A percentile compares a stretch with the other conserved stretches of the same genome.
Evolutionary conservation across 2,797 vertebrate genomes (phyloP).

Genomic region (Cyprinodon diabolis): DNA sequence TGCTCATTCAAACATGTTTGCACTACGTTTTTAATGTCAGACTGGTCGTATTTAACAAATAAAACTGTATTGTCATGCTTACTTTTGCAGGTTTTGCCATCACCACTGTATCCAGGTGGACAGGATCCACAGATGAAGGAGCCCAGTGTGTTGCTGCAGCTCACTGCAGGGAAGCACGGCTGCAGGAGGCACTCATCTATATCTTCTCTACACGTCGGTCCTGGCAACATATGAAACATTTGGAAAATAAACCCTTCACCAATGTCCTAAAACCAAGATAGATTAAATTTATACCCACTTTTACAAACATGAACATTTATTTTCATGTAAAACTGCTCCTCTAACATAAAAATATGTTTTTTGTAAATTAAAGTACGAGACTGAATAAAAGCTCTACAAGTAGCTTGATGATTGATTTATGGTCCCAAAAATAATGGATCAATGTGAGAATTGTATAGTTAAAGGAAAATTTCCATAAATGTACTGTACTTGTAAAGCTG

Average conservation of each 20-base stretch:
- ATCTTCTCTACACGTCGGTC: slow-evolving; percentile 85
- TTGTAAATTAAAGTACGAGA: not conserved
- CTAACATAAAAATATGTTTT: not conserved
- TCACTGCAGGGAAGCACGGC: slow-evolving; percentile 83
- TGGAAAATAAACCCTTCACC: not conserved
- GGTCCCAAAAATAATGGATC: not conserved
- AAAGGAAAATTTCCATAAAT: not conserved
- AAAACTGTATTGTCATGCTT: slow-evolving; percentile 14
- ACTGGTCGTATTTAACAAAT: not conserved
- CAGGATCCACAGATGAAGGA: slow-evolving; percentile 87
- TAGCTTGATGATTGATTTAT: not conserved
- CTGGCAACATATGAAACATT: slow-evolving; percentile 38
- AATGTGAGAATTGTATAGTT: not conserved
- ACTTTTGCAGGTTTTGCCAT: slow-evolving; percentile 85
- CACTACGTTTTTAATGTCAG: too few species aligned
- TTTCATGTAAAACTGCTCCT: too few species aligned
- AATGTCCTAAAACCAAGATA: not conserved
- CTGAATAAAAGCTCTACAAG: not conserved
- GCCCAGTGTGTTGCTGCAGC: slow-evolving; percentile 86
- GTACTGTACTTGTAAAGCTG: not conserved
- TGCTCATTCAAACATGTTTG: too few species aligned
- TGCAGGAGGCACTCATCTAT: slow-evolving; percentile 85
- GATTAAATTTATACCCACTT: not conserved
- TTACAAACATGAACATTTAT: too few species aligned
- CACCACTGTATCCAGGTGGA: slow-evolving; percentile 82